Evolutionary conservation across 2,797 vertebrate species (phyloP).

Genomic region (Periophthalmus magnuspinnatus): DNA sequence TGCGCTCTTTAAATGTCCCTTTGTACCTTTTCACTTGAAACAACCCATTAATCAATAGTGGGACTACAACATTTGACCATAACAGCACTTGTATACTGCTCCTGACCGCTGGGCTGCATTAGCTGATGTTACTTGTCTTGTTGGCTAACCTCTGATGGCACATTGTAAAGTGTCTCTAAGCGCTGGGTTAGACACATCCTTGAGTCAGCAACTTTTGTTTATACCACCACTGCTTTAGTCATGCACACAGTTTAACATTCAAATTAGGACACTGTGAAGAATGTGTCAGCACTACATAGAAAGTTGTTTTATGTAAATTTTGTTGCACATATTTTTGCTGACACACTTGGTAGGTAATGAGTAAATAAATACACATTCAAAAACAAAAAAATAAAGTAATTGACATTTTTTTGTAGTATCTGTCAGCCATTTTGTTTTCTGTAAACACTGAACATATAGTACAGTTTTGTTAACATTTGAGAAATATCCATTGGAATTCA

Average conservation of each 20-base stretch:
- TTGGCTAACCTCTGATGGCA: slow-evolving; percentile 19
- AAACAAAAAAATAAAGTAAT: neutral
- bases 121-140: neutral
- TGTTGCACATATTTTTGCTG: neutral
- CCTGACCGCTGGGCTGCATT: neutral
- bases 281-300: neutral
- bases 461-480: no score
- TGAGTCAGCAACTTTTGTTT: slow-evolving; percentile 46
- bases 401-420: neutral
- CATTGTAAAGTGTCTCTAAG: slow-evolving; percentile 15
- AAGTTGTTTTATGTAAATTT: neutral
- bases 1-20: neutral
- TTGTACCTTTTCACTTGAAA: neutral
- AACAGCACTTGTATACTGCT: no score
- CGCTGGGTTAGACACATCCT: slow-evolving; percentile 28
- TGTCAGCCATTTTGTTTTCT: neutral
- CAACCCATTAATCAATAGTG: neutral
- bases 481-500: no score
- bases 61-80: neutral
- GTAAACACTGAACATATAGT: no score
- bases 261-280: neutral
- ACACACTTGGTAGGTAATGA: neutral
- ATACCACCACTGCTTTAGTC: slow-evolving; percentile 20
- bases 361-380: no score
- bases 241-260: slow-evolving; percentile 10